phyloP scores from a whole-genome alignment of 2,797 vertebrate species.

The Lutjanus argentimaculatus region DNA sequence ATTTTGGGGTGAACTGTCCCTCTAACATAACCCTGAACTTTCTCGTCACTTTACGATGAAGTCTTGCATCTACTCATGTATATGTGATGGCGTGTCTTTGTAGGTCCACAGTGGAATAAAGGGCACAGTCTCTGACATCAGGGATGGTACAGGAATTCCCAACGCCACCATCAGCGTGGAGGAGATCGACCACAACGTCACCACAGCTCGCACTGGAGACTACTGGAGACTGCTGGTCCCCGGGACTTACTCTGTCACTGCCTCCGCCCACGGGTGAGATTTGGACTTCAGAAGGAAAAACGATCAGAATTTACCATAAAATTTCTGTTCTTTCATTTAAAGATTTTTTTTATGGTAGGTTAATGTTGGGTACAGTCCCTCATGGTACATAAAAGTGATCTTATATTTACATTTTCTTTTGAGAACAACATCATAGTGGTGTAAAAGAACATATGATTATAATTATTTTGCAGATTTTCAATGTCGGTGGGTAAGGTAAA shows the following conservation, averaged over 20 bases:
- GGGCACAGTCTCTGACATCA: conserved; percentile 93
- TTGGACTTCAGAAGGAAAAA: conserved; percentile 12
- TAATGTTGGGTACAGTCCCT: no score
- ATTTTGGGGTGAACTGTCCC: no score
- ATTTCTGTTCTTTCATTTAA: no score
- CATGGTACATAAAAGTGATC: no score
- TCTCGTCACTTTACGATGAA: neutral
- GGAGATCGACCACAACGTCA: conserved; percentile 89
- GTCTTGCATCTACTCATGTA: neutral
- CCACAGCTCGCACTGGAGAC: conserved; percentile 91
- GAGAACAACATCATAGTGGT: no score
- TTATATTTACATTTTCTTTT: no score
- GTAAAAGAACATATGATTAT: no score
- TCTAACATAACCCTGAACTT: neutral
- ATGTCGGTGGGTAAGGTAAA: no score
- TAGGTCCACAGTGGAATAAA: conserved; percentile 94
- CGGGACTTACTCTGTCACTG: conserved; percentile 91
- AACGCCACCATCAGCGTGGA: conserved; percentile 94
- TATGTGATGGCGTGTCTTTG: conserved; percentile 25
- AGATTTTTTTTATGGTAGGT: no score
- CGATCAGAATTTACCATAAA: neutral
- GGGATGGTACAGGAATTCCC: conserved; percentile 90
- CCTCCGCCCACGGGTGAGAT: conserved; percentile 92
- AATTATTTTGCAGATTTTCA: no score
- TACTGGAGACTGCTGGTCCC: conserved; percentile 96